These are phyloP conservation scores for Protaetia brevitarsis DNA, from an alignment of 1,140 invertebrate genomes.

Conservation along the genomic window DNA sequence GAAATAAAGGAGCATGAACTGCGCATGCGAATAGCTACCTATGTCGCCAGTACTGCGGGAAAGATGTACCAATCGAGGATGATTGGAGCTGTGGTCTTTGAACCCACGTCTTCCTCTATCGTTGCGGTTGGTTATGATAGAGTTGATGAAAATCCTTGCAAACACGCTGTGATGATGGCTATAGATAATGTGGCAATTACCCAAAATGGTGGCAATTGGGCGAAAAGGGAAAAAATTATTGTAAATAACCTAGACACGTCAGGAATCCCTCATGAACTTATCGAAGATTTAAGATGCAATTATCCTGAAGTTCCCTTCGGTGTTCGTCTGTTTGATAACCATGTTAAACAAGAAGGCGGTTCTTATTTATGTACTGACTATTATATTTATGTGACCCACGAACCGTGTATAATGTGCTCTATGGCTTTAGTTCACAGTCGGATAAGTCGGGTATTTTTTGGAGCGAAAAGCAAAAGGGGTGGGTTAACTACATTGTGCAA, in stretches of 20 bases:
- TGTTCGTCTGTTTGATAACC: conserved; percentile 43
- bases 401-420: conserved; percentile 91
- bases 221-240: neutral
- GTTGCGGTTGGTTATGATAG: conserved; percentile 65
- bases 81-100: conserved; percentile 63
- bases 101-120: conserved; percentile 60
- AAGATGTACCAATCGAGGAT: conserved; percentile 26
- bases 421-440: conserved; percentile 93
- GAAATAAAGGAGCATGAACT: conserved; percentile 59
- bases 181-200: conserved; percentile 79
- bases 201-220: conserved; percentile 79
- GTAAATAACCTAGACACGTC: conserved; percentile 22
- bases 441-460: conserved; percentile 78
- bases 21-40: conserved; percentile 62
- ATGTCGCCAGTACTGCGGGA: conserved; percentile 47
- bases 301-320: conserved; percentile 39
- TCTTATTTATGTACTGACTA: conserved; percentile 89
- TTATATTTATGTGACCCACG: conserved; percentile 76
- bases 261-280: conserved; percentile 38
- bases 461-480: conserved; percentile 58
- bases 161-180: conserved; percentile 82
- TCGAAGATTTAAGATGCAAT: conserved; percentile 33
- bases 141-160: conserved; percentile 64
- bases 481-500: conserved; percentile 69
- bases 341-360: conserved; percentile 46